Evolutionary conservation across 2,113 vertebrate species (phyloP).

Genomic region (Ceratotherium simum): DNA sequence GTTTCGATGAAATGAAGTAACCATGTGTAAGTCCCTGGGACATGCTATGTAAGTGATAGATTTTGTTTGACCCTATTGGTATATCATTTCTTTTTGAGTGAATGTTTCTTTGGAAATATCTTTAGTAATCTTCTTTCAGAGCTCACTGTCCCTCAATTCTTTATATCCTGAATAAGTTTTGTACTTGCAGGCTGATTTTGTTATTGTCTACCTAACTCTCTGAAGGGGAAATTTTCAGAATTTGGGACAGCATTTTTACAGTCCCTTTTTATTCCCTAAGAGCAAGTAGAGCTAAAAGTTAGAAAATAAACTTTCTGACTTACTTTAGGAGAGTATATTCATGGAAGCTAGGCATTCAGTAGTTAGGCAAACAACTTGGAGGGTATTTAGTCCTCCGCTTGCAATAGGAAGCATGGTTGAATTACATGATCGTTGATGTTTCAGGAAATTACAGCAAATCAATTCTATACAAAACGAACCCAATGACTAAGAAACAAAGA

Average conservation of each 20-base stretch:
- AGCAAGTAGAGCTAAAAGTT: background rate
- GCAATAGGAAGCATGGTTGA: background rate
- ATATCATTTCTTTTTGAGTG: background rate
- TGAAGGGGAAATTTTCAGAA: background rate
- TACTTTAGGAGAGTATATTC: background rate
- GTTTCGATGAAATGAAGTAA: conserved; percentile 33
- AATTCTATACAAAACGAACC: conserved; percentile 35
- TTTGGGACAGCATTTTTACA: background rate
- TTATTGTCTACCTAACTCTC: background rate
- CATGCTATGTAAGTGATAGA: background rate
- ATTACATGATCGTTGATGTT: background rate
- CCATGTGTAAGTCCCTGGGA: background rate
- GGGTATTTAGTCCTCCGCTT: background rate
- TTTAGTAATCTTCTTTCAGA: background rate
- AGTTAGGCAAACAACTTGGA: background rate
- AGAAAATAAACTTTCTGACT: background rate
- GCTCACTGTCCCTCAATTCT: background rate
- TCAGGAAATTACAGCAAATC: conserved; percentile 42
- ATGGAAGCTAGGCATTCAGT: background rate
- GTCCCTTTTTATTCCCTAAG: background rate
- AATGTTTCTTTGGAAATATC: background rate
- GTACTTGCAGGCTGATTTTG: background rate
- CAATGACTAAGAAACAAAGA: conserved; percentile 16
- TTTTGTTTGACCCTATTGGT: background rate
- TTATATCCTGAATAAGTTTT: background rate